These are phyloP conservation scores for Clusia tigrina DNA, from an alignment of 2,888 invertebrate genomes.

Conservation along the genomic window DNA sequence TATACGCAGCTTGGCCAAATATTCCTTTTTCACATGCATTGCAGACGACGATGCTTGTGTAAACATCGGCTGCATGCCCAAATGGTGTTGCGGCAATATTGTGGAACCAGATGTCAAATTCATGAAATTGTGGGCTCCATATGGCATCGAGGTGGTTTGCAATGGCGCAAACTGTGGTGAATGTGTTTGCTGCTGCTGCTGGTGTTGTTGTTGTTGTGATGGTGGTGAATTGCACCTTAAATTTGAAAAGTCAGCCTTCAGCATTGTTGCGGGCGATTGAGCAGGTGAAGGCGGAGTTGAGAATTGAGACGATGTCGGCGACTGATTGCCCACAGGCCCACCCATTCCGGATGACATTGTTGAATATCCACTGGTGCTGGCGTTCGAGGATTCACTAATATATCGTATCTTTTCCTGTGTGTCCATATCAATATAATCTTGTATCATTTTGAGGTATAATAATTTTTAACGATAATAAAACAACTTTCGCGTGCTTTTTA, in stretches of 20 bases:
- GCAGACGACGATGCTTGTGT: neutral
- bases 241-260: slow-evolving; percentile 54
- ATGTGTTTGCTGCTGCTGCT: slow-evolving; percentile 20
- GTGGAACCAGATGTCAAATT: slow-evolving; percentile 2
- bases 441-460: slow-evolving; percentile 37
- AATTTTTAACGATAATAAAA: too few species aligned
- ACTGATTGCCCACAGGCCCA: slow-evolving; percentile 32
- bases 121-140: slow-evolving; percentile 10
- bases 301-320: slow-evolving; percentile 25
- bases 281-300: slow-evolving; percentile 46
- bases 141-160: slow-evolving; percentile 23
- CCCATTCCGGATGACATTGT: slow-evolving; percentile 38
- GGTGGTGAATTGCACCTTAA: slow-evolving; percentile 48
- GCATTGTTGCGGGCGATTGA: slow-evolving; percentile 48
- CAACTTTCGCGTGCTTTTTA: too few species aligned
- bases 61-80: neutral
- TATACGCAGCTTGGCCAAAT: slow-evolving; percentile 68
- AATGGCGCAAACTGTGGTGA: neutral
- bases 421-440: slow-evolving; percentile 53
- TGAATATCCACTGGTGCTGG: slow-evolving; percentile 55
- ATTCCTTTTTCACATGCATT: slow-evolving; percentile 35
- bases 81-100: neutral
- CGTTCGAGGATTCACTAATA: slow-evolving; percentile 46
- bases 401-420: slow-evolving; percentile 49
- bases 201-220: slow-evolving; percentile 41